A percentile compares a stretch with the other conserved stretches of the same genome.
phyloP scores from a whole-genome alignment of 2,888 invertebrate genomes.

The Drosophila borborema region DNA sequence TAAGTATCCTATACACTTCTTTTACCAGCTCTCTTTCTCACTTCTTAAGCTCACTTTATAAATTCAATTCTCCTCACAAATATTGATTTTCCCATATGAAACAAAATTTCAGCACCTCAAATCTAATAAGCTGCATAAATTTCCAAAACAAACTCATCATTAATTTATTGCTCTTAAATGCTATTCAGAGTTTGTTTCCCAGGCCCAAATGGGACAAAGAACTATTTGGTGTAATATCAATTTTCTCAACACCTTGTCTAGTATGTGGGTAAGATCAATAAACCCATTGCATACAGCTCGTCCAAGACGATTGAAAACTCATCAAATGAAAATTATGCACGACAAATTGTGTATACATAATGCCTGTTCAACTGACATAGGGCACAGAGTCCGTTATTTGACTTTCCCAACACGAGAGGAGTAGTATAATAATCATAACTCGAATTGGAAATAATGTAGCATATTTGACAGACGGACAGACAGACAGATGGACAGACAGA shows the following conservation, averaged over 20 bases:
- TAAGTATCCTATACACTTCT: too few species aligned
- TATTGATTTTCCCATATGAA: slow-evolving; percentile 2
- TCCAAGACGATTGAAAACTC: slow-evolving; percentile 62
- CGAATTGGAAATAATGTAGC: slow-evolving; percentile 72
- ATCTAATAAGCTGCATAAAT: slow-evolving; percentile 24
- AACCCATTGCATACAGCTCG: slow-evolving; percentile 55
- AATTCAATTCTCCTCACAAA: background rate
- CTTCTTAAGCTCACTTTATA: too few species aligned
- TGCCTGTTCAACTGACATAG: background rate
- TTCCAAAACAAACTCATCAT: slow-evolving; percentile 2
- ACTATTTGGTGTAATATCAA: slow-evolving; percentile 58
- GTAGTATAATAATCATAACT: slow-evolving; percentile 75
- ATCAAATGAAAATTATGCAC: slow-evolving; percentile 77
- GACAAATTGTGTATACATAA: slow-evolving; percentile 42
- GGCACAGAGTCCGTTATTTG: slow-evolving; percentile 66
- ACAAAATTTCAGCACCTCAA: background rate
- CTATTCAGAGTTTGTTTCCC: slow-evolving; percentile 49
- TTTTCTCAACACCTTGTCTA: slow-evolving; percentile 63
- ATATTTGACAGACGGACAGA: slow-evolving; percentile 26
- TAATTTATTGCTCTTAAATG: slow-evolving; percentile 33
- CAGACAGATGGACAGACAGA: background rate
- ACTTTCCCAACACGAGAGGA: slow-evolving; percentile 69
- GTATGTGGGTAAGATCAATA: slow-evolving; percentile 67
- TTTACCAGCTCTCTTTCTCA: background rate
- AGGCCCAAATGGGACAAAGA: slow-evolving; percentile 26